Evolutionary conservation across 2,888 invertebrate genomes (phyloP).

Genomic region (Glyphotaelius pellucidus): DNA sequence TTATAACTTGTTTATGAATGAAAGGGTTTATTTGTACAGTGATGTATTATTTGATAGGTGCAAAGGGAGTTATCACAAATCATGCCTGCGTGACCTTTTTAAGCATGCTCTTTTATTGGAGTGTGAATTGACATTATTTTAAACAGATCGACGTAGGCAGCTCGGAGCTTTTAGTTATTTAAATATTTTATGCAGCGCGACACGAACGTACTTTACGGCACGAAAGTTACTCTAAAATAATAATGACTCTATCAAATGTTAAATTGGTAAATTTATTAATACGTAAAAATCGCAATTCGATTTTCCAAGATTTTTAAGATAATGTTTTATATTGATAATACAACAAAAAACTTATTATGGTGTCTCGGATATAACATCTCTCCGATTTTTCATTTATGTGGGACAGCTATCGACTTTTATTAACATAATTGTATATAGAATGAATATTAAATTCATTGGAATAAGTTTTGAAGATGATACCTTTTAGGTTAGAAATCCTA

Average conservation of each 20-base stretch:
- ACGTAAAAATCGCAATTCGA: no score
- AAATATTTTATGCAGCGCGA: not conserved
- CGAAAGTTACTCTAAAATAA: not conserved
- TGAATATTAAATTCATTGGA: no score
- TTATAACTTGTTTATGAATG: slow-evolving; percentile 40
- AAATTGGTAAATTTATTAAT: not conserved
- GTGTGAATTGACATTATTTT: slow-evolving; percentile 41
- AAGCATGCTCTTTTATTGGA: slow-evolving; percentile 33
- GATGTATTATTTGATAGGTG: slow-evolving; percentile 24
- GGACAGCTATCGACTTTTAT: no score
- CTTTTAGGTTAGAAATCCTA: no score
- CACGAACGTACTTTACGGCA: not conserved
- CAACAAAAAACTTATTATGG: no score
- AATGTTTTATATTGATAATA: no score
- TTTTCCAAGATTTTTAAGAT: no score
- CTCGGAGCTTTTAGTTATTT: not conserved
- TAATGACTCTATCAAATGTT: not conserved
- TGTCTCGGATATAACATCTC: no score
- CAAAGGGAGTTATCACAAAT: slow-evolving; percentile 41
- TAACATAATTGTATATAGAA: no score
- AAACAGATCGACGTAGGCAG: slow-evolving; percentile 25
- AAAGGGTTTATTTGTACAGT: slow-evolving; percentile 30
- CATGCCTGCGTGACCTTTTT: slow-evolving; percentile 49
- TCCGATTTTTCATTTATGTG: no score
- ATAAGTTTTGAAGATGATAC: no score